Base-by-base conservation (phyloP, 23 tunicate genomes). In the Oikopleura vanhoeffeni region DNA sequence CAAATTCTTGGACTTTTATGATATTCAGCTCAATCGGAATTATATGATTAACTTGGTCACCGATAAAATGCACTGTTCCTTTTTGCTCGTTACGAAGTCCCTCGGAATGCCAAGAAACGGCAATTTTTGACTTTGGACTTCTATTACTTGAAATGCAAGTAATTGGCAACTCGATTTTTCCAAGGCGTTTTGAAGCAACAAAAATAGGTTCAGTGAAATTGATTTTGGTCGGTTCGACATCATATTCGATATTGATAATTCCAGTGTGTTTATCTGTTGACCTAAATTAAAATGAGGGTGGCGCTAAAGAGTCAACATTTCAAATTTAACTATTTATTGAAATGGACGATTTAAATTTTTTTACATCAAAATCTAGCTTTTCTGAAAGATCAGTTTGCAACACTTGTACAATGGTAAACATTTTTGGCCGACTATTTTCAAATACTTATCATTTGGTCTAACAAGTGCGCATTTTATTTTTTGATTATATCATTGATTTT, bases 121-220 rank as follows among this genome's bases (percentile, higher is more conserved):
- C 2, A 13, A 71, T 71, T 71, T 71, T 71, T 38, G 35, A 71
- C 32, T 71, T 71, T 71, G 34, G 79, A 2, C 36, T 28, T 71
- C 79, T 28, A 71, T 71, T 71, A 2, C 32, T 71, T 4, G 79
- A 33, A 2, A 71, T 30, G 79, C 79, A 71, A 2, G 79, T 71
- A 38, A 71, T 30, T 33, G 79, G 79, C 27, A 71, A 38, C 38
- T 71, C 79, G 3, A 71, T 30, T 71, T 71, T 71, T 33, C 79
- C 79, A 28, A 71, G 38, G 34, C 79, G 79, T 32, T 71, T 71
- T 30, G 79, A 71, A 13, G 79, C 79, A 71, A 71, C 79, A 30
- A 2, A 71, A 38, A 71, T 71, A 2, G 79, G 79, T 2, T 71
- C 79, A 32, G 79, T 2, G 38, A 71, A 71, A 32, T 71, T 71